Evolutionary conservation across 2,888 invertebrate species (phyloP).

Genomic region (Torymus aiolomorphi): DNA sequence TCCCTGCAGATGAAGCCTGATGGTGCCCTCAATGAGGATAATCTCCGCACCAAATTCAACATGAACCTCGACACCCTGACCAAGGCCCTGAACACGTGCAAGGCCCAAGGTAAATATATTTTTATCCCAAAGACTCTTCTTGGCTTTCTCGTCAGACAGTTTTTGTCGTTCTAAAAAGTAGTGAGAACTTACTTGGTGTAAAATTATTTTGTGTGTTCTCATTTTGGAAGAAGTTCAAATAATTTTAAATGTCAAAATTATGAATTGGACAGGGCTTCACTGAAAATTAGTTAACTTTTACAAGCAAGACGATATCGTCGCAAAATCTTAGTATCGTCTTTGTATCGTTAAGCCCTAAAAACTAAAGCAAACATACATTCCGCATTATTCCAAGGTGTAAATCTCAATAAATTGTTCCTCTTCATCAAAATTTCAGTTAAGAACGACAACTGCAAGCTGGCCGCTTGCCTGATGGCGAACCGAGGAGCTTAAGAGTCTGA

Average conservation of each 20-base stretch:
- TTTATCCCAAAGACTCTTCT: too few species aligned
- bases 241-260: too few species aligned
- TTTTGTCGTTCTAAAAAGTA: too few species aligned
- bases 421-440: constrained; percentile 40
- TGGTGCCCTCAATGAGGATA: constrained; percentile 61
- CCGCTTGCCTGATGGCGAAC: constrained; percentile 56
- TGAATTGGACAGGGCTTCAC: too few species aligned
- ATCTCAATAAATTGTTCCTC: not conserved
- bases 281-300: too few species aligned
- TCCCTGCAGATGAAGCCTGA: constrained; percentile 59
- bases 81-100: constrained; percentile 60
- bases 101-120: constrained; percentile 57
- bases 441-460: constrained; percentile 52
- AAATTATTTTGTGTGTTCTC: too few species aligned
- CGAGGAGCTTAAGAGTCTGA: constrained; percentile 50
- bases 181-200: too few species aligned
- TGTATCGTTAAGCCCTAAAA: not conserved
- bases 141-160: too few species aligned
- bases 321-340: not conserved
- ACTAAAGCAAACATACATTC: not conserved
- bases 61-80: constrained; percentile 58
- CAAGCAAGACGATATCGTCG: too few species aligned
- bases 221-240: too few species aligned
- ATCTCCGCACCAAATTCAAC: constrained; percentile 59
- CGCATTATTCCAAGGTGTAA: not conserved